Evolutionary conservation across 2,888 invertebrate genomes (phyloP), one percentile per base, ranked within the genome.

Genomic region (Cataglyphis altisquamis): DNA sequence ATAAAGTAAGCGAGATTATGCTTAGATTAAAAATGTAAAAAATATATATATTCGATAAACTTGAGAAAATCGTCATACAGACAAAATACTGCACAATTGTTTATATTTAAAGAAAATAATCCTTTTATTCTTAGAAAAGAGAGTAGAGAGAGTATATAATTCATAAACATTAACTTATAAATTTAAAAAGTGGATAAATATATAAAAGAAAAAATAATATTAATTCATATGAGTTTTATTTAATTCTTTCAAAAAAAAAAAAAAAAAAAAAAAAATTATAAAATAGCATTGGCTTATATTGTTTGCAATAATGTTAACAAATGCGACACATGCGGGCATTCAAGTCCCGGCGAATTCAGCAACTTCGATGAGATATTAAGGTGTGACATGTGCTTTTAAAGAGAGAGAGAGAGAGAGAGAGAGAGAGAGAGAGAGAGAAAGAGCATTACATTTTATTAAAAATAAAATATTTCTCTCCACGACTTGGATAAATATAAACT

Each of bases 301-400:
- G 62, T 67, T 83, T 82, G 63, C 81, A 36, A 77, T 77, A 77
- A 72, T 84, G 67, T 77, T 81, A 80, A 87, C 83, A 86, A 88
- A 87, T 75, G 84, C 67, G 70, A 83, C 88, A 88, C 86, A 86
- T 91, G 91, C 90, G 81, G 89, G 90, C 92, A 90, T 92, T 91
- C 86, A 90, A 91, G 88, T 92, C 92, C 91, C 89, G 84, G 39
- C 73, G 68, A 86, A 84, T 81, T 78, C 75, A 85, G 87, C 67
- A 88, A 91, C 83, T 88, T 86, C 75, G 67, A 89, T 29, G 9
- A 9, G 8, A 0, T 39, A 18, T 39, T 39, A 52, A 64, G 12
- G n/a, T 25, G 36, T 8, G 10, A 68, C 18, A 57, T 0, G 1
- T 15, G 5, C 25, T 29, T 12, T 55, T 55, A 5, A 29, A 29